These are phyloP conservation scores for Dasyprocta punctata DNA, from an alignment of 2,113 vertebrate species.

Conservation along the genomic window DNA sequence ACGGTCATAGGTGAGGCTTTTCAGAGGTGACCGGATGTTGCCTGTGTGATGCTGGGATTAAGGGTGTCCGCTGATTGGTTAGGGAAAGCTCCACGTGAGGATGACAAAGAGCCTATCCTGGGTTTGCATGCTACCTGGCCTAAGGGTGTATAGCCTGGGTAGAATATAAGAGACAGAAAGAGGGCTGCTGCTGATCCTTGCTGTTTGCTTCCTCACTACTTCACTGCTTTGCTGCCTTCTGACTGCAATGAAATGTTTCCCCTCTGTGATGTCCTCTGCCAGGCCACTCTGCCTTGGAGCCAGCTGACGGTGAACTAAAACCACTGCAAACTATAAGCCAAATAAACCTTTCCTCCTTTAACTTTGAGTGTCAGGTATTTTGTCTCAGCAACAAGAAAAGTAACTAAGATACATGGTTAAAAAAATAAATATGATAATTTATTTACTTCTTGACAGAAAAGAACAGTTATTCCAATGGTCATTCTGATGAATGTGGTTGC, in stretches of 20 bases:
- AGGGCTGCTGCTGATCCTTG: neutral
- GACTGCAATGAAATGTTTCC: neutral
- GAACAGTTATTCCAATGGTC: neutral
- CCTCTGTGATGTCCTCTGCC: neutral
- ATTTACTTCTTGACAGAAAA: neutral
- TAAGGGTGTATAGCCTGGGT: neutral
- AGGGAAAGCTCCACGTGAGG: neutral
- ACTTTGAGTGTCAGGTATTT: neutral
- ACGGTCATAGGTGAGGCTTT: neutral
- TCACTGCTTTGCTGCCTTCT: neutral
- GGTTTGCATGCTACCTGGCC: neutral
- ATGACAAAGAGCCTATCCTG: neutral
- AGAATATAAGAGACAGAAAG: neutral
- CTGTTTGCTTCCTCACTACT: neutral
- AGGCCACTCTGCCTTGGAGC: neutral
- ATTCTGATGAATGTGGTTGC: neutral
- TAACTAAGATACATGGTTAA: neutral
- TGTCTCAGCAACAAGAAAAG: neutral
- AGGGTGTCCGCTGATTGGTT: neutral
- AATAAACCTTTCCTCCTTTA: neutral
- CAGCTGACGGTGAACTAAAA: neutral
- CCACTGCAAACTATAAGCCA: neutral
- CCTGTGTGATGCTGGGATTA: neutral
- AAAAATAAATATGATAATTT: neutral
- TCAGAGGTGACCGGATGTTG: neutral